Percentiles rank a stretch among this genome's conserved stretches.
Evolutionary conservation across 2,113 vertebrate species (phyloP).

Genomic region (Bubo blakistoni): DNA sequence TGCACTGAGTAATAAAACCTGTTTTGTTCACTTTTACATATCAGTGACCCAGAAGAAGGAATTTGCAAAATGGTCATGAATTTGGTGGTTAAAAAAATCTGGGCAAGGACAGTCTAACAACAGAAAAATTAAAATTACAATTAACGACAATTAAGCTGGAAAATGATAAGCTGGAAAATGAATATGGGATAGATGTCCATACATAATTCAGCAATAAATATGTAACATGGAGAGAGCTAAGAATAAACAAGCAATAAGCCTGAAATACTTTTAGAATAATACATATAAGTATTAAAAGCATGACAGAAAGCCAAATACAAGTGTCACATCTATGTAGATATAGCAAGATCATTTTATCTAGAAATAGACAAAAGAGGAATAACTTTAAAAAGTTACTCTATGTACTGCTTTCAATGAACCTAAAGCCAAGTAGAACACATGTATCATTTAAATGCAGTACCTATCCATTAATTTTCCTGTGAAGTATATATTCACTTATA

Average conservation of each 20-base stretch:
- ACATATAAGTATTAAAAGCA: neutral
- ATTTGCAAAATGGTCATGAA: neutral
- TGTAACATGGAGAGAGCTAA: neutral
- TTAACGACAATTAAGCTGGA: neutral
- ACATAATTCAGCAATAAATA: neutral
- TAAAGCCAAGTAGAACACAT: neutral
- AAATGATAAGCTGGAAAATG: neutral
- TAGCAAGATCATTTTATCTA: neutral
- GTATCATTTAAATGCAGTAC: neutral
- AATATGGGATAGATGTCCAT: neutral
- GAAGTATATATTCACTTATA: accelerated
- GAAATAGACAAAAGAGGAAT: neutral
- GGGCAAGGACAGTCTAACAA: neutral
- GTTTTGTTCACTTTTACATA: neutral
- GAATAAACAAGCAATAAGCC: neutral
- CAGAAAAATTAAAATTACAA: neutral
- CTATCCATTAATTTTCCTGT: neutral
- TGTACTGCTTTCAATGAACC: neutral
- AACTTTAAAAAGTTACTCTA: neutral
- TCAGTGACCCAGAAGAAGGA: neutral
- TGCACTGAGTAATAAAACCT: neutral
- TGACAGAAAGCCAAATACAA: neutral
- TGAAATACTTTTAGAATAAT: neutral
- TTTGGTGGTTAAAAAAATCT: neutral
- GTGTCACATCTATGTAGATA: neutral